phyloP scores from a whole-genome alignment of 2,888 invertebrate species.

The Drosophila pseudotalamancana region DNA sequence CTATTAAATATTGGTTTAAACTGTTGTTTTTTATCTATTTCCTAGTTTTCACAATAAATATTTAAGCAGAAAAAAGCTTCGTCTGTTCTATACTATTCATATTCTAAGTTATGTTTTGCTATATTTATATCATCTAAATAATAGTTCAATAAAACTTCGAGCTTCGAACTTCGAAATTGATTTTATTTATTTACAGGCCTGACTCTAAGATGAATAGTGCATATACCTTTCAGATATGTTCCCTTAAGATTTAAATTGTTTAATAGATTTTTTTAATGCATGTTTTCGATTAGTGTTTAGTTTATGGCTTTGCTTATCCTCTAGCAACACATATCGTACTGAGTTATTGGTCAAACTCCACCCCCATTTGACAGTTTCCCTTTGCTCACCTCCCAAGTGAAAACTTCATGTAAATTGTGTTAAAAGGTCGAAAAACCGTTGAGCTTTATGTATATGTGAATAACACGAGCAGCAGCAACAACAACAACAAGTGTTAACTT shows the following conservation, averaged over 20 bases:
- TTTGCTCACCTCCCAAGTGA: conserved; percentile 55
- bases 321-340: neutral
- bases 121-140: no score
- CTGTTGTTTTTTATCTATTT: no score
- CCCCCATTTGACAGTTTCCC: neutral
- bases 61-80: no score
- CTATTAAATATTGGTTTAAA: no score
- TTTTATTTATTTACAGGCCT: no score
- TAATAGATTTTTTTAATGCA: conserved; percentile 4
- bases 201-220: no score
- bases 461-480: conserved; percentile 19
- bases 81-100: no score
- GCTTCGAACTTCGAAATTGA: no score
- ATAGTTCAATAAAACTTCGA: no score
- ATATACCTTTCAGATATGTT: neutral
- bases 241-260: conserved; percentile 1
- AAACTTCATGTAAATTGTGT: conserved; percentile 64
- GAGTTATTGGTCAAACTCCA: neutral
- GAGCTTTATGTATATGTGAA: conserved; percentile 43
- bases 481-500: conserved; percentile 68
- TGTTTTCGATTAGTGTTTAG: neutral
- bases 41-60: no score
- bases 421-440: conserved; percentile 60
- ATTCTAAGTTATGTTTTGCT: no score
- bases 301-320: no score